phyloP scores from a whole-genome alignment of 1,140 invertebrate genomes.

The Caenorhabditis brenneri region DNA sequence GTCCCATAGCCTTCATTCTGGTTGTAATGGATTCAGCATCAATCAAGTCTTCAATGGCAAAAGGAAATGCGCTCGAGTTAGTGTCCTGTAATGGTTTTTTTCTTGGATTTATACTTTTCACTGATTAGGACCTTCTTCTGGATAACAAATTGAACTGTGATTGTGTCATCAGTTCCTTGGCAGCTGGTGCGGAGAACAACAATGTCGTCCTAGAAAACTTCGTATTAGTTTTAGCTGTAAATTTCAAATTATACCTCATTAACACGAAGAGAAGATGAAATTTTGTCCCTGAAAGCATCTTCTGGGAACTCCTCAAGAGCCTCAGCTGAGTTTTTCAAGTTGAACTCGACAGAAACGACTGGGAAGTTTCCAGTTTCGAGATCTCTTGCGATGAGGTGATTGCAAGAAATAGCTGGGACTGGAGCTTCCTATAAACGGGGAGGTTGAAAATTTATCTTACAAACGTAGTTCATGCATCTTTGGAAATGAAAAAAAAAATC shows the following conservation, averaged over 20 bases:
- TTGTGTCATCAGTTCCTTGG: slow-evolving; percentile 30
- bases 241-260: slow-evolving; percentile 30
- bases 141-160: slow-evolving; percentile 55
- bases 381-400: slow-evolving; percentile 32
- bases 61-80: slow-evolving; percentile 46
- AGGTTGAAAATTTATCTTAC: slow-evolving; percentile 8
- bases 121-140: slow-evolving; percentile 44
- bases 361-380: slow-evolving; percentile 44
- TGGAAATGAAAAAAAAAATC: no score
- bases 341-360: slow-evolving; percentile 48
- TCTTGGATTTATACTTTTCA: background rate
- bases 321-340: slow-evolving; percentile 39
- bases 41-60: slow-evolving; percentile 50
- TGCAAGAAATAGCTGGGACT: slow-evolving; percentile 39
- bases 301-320: slow-evolving; percentile 49
- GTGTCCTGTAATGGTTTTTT: slow-evolving; percentile 31
- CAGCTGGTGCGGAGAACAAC: slow-evolving; percentile 53
- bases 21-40: slow-evolving; percentile 46
- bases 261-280: slow-evolving; percentile 44
- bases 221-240: background rate
- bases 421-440: slow-evolving; percentile 21
- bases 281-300: slow-evolving; percentile 43
- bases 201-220: slow-evolving; percentile 53
- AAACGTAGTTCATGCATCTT: no score
- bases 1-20: slow-evolving; percentile 52